Evolutionary conservation across 2,113 vertebrate species (phyloP).

Genomic region (Amphiprion percula): DNA sequence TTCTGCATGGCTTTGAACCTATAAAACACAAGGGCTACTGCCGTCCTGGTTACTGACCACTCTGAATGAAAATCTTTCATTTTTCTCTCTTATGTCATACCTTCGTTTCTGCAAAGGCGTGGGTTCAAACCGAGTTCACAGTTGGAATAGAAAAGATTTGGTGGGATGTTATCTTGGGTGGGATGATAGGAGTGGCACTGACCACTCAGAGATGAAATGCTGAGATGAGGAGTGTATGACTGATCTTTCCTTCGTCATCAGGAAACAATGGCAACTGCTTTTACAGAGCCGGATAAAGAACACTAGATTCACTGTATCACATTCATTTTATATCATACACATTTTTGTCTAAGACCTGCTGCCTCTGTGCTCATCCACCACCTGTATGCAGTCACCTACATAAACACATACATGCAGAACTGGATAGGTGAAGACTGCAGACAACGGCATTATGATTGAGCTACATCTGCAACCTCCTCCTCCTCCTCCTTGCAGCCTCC

Average conservation of each 20-base stretch:
- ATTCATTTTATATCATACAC: neutral
- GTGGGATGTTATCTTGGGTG: constrained; percentile 48
- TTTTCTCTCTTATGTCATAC: constrained; percentile 35
- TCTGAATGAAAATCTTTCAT: constrained; percentile 20
- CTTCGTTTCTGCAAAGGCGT: constrained; percentile 46
- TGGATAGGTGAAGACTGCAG: constrained; percentile 58
- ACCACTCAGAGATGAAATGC: constrained; percentile 29
- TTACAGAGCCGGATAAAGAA: constrained; percentile 8
- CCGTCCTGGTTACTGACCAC: constrained; percentile 18
- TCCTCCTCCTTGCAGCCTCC: constrained; percentile 39
- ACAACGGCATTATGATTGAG: constrained; percentile 74
- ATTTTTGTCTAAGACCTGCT: neutral
- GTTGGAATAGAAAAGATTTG: constrained; percentile 50
- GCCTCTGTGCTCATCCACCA: neutral
- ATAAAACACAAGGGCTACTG: neutral
- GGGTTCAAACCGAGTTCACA: constrained; percentile 65
- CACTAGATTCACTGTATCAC: neutral
- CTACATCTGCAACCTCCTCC: constrained; percentile 57
- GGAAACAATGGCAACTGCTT: neutral
- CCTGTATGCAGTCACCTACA: neutral
- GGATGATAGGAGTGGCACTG: constrained; percentile 53
- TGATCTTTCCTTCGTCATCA: constrained; percentile 26
- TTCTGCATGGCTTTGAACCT: constrained; percentile 11
- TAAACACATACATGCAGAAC: neutral
- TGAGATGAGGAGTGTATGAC: constrained; percentile 30